phyloP scores from a whole-genome alignment of 2,113 vertebrate genomes.

The Ivindomyrus marchei region DNA sequence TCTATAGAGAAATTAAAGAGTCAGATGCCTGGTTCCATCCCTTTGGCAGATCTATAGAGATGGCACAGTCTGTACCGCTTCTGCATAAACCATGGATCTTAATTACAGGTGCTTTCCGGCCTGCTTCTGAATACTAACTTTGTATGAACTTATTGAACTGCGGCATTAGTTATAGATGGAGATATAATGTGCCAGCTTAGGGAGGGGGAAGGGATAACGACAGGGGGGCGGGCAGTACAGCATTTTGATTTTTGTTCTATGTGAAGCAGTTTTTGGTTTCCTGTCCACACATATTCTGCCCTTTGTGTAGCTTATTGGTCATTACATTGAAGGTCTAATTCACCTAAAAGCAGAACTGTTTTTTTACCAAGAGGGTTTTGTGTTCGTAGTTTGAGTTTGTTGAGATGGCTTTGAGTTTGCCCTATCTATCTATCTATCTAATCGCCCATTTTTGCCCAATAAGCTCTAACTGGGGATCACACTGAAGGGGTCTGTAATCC shows the following conservation, averaged over 20 bases:
- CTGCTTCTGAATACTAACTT: background rate
- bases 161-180: background rate
- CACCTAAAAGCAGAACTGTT: background rate
- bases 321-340: background rate
- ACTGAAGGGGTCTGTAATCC: conserved; percentile 25
- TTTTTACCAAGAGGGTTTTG: background rate
- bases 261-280: background rate
- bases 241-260: too few species aligned
- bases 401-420: background rate
- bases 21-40: background rate
- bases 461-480: conserved; percentile 18
- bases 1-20: background rate
- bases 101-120: background rate
- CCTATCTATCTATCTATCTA: background rate
- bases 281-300: background rate
- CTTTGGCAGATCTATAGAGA: background rate
- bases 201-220: background rate
- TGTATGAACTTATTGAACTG: background rate
- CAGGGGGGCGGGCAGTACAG: background rate
- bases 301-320: background rate
- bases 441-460: conserved; percentile 26
- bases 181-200: background rate
- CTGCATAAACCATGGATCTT: background rate
- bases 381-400: too few species aligned
- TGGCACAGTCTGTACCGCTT: background rate